These are phyloP conservation scores for Hozukius guyotensis DNA, from an alignment of 2,797 vertebrate species.

Conservation along the genomic window DNA sequence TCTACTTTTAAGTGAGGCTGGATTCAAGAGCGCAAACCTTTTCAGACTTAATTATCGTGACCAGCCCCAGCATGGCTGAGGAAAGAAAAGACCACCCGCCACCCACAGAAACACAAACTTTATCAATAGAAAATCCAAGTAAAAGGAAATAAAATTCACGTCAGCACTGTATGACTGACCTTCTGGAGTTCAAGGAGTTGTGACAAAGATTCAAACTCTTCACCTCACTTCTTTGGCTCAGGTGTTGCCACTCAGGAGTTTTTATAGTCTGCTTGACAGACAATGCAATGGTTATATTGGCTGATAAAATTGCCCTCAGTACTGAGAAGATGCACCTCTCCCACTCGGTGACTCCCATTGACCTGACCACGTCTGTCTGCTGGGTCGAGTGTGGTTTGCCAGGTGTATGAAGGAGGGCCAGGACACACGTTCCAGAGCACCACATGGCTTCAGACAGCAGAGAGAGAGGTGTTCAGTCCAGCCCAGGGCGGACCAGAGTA, in stretches of 20 bases:
- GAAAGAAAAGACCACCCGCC: neutral
- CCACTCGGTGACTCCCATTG: slow-evolving; percentile 6
- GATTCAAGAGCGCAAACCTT: slow-evolving; percentile 8
- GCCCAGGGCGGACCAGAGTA: slow-evolving; percentile 54
- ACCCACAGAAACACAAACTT: neutral
- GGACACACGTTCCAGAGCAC: slow-evolving; percentile 16
- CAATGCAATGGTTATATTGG: slow-evolving; percentile 1
- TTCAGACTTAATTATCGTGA: slow-evolving; percentile 5
- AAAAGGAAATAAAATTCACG: neutral
- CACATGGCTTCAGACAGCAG: slow-evolving; percentile 37
- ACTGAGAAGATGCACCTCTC: slow-evolving; percentile 17
- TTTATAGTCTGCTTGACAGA: neutral
- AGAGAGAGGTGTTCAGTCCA: slow-evolving; percentile 29
- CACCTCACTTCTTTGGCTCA: neutral
- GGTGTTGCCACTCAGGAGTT: neutral
- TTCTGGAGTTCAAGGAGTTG: neutral
- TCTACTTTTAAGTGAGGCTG: neutral
- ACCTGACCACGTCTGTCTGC: slow-evolving; percentile 18
- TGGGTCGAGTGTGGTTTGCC: slow-evolving; percentile 22
- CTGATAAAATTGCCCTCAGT: slow-evolving; percentile 2
- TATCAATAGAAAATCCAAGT: neutral
- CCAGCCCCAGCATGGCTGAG: neutral
- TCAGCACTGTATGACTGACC: neutral
- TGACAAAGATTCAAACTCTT: neutral
- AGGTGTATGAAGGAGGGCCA: slow-evolving; percentile 53